Conservation (phyloP, 2,888 invertebrate genomes). For the Eristalis intricaria region DNA sequence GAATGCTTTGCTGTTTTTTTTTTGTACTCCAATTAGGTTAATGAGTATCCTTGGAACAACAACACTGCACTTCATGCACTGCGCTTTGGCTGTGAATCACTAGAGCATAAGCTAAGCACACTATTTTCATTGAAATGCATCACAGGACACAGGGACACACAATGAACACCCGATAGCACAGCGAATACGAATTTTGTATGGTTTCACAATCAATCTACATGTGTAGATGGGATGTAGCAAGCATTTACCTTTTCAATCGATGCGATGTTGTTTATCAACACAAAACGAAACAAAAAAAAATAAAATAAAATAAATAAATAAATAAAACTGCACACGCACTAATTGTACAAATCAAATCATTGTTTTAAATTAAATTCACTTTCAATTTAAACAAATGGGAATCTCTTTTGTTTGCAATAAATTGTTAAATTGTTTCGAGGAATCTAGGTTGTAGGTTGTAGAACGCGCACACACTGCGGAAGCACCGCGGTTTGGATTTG, state of each 20-base stretch:
- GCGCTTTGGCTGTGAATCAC: conserved; percentile 21
- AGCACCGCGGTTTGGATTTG: conserved; percentile 27
- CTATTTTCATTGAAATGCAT: not conserved
- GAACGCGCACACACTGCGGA: conserved; percentile 33
- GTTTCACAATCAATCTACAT: conserved; percentile 33
- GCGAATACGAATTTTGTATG: conserved; percentile 37
- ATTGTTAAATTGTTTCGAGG: conserved; percentile 13
- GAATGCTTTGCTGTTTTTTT: conserved; percentile 5
- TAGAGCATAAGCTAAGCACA: conserved; percentile 22
- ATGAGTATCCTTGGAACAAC: conserved; percentile 53
- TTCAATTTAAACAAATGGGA: not conserved
- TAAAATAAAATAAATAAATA: conserved; percentile 36
- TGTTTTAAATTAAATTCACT: conserved; percentile 44
- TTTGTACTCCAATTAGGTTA: conserved; percentile 59
- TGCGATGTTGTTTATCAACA: conserved; percentile 61
- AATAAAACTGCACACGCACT: conserved; percentile 60
- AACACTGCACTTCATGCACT: conserved; percentile 35
- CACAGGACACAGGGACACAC: not conserved
- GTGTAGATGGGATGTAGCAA: not conserved
- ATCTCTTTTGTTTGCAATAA: conserved; percentile 12
- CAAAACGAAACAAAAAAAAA: not conserved
- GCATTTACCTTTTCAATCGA: conserved; percentile 31
- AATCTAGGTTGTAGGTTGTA: conserved; percentile 4
- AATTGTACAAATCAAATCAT: conserved; percentile 68
- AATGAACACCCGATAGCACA: conserved; percentile 15